Conservation (phyloP, 2,113 vertebrate genomes). For the Salminus brasiliensis region DNA sequence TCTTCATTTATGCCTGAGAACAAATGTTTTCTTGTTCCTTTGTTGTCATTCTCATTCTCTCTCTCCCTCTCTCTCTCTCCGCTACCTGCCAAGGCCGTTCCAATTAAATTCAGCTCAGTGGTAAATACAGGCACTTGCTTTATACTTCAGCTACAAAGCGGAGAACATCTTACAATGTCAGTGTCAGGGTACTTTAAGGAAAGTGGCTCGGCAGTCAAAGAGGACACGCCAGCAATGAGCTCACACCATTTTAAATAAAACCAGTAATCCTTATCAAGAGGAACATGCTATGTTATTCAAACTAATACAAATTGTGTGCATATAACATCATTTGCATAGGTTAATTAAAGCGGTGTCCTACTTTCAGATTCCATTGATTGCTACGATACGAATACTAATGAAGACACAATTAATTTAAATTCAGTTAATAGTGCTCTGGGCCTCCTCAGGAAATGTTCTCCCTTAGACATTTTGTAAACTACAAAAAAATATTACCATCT, state of each 20-base stretch:
- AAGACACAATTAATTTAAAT: conserved; percentile 62
- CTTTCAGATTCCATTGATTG: conserved; percentile 61
- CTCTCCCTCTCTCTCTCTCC: conserved; percentile 28
- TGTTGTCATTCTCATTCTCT: not conserved
- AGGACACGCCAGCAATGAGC: conserved; percentile 44
- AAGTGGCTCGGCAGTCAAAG: conserved; percentile 35
- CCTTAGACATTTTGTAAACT: conserved; percentile 35
- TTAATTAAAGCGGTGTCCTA: conserved; percentile 74
- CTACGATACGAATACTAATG: conserved; percentile 72
- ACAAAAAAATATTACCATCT: not conserved
- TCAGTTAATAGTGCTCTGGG: conserved; percentile 57
- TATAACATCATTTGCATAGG: conserved; percentile 72
- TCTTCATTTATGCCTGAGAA: conserved; percentile 12
- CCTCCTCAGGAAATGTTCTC: conserved; percentile 41
- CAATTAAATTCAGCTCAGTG: conserved; percentile 55
- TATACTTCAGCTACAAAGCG: conserved; percentile 44
- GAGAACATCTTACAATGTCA: conserved; percentile 46
- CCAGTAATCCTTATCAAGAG: conserved; percentile 58
- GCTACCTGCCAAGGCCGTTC: conserved; percentile 46
- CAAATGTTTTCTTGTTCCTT: conserved; percentile 32
- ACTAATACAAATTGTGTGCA: conserved; percentile 64
- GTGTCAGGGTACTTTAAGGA: conserved; percentile 36
- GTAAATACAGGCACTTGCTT: conserved; percentile 37
- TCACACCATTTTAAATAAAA: conserved; percentile 44
- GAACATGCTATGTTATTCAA: conserved; percentile 59